Percentiles rank a stretch among this genome's conserved stretches.
These are phyloP conservation scores for Drosophila athabasca DNA, from an alignment of 1,140 invertebrate genomes.

Conservation along the genomic window DNA sequence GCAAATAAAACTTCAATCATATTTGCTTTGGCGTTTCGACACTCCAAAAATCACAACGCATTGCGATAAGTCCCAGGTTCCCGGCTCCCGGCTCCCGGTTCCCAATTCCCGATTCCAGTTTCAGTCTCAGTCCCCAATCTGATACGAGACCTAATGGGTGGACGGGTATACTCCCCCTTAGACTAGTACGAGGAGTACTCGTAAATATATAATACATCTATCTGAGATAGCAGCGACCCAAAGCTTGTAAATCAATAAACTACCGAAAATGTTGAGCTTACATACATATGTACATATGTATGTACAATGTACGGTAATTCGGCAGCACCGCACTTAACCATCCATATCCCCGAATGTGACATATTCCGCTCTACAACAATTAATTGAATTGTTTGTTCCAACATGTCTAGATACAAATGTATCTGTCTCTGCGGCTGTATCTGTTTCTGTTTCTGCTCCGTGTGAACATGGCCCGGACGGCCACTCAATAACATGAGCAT, in stretches of 20 bases:
- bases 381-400: constrained; percentile 79
- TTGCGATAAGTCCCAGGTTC: constrained; percentile 61
- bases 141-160: constrained; percentile 26
- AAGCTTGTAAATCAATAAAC: constrained; percentile 79
- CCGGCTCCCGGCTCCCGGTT: constrained; percentile 21
- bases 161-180: constrained; percentile 38
- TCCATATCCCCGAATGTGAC: constrained; percentile 53
- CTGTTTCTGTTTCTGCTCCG: constrained; percentile 38
- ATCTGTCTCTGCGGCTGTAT: constrained; percentile 50
- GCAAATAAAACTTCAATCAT: constrained; percentile 77
- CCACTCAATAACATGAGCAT: constrained; percentile 78
- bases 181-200: neutral
- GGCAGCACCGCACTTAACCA: constrained; percentile 6
- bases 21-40: constrained; percentile 81
- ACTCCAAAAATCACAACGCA: constrained; percentile 76
- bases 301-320: too few relatives aligned
- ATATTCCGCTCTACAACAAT: constrained; percentile 69
- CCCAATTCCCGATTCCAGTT: constrained; percentile 7
- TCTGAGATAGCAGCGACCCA: constrained; percentile 54
- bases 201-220: constrained; percentile 13
- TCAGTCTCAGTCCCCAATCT: too few relatives aligned
- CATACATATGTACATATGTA: neutral
- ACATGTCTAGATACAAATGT: constrained; percentile 80
- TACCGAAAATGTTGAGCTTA: constrained; percentile 60
- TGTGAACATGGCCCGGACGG: constrained; percentile 74